Percentiles rank a stretch among this genome's conserved stretches.
Conservation (phyloP, 2,797 vertebrate species). For the Paramormyrops hopkinsi region DNA sequence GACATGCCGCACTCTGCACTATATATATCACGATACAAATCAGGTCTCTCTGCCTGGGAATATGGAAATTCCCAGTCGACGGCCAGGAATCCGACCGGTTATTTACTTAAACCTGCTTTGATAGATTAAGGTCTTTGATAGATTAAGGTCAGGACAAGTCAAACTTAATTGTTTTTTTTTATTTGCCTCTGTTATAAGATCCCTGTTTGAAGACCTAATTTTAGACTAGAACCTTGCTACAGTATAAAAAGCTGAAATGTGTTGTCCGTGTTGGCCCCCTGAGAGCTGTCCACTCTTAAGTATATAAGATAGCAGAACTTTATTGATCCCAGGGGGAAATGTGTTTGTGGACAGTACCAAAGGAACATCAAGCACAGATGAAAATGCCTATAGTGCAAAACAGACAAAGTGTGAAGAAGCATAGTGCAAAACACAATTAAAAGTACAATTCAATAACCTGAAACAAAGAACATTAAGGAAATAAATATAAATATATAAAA, state of each 20-base stretch:
- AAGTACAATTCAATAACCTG: not conserved
- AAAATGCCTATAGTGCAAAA: not conserved
- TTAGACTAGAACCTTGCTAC: not conserved
- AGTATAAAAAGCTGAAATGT: not conserved
- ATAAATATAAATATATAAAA: not conserved
- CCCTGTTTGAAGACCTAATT: not conserved
- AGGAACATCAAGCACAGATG: not conserved
- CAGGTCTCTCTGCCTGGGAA: not conserved
- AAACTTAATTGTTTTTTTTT: not conserved
- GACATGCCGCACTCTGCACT: not conserved
- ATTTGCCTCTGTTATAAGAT: not conserved
- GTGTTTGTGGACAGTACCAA: not conserved
- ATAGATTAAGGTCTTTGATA: not conserved
- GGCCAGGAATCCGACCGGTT: not conserved
- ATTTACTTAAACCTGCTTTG: not conserved
- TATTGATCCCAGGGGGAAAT: not conserved
- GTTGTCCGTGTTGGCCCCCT: not conserved
- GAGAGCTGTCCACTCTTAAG: not conserved
- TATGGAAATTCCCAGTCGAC: not conserved
- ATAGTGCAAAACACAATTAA: not conserved
- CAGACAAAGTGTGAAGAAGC: not conserved
- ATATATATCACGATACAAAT: not conserved
- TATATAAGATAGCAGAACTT: not conserved
- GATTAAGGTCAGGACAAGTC: conserved; percentile 5
- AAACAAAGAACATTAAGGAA: not conserved